Base-by-base conservation (phyloP, 64 coral and sea anemone genomes). In the Hydrozoanthus tunicans region DNA sequence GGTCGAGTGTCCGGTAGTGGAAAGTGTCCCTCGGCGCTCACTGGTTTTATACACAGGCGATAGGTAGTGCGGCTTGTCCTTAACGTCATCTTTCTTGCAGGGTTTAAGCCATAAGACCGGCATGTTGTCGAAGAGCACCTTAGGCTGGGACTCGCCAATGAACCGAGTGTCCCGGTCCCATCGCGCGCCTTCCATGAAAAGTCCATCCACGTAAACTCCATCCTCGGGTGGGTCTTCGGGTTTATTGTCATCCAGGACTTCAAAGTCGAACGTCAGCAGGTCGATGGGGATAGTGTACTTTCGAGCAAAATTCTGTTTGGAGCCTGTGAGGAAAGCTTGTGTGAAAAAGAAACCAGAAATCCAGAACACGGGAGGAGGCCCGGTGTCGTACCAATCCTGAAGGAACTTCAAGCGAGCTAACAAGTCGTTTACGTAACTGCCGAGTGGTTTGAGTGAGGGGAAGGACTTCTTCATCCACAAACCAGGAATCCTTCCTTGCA, bases 401-500 rank as follows among this genome's bases (percentile, higher is more conserved):
- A 93, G 92, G 81, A 99, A 99, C 80, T 96, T 99, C 24, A 99
- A 90, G 11, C 97, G 81, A 62, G 97, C 94, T 56, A 99, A 81
- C 58, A 99, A 81, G 73, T 99, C 97, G 83, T 95, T 99, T 12
- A 99, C 94, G 73, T 99, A 99, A 59, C 97, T 99, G 9, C 97
- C 97, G 55, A 99, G 83, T 1, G 97, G 97, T 81, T 99, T 99
- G 58, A 99, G 90, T 5, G 97, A 99, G 25, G 97, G 97, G 59
- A 96, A 99, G 3, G 97, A 99, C 59, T 93, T 95, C 85, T 99
- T 99, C 97, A 99, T 99, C 97, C 97, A 99, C 76, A 99, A 71
- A 62, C 89, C 90, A 51, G 97, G 97, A 59, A 99, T 99, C 80
- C 57, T 93, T 11, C 97, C 97, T 76, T 96, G 91, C 3, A 99